Percentiles rank a stretch among this genome's conserved stretches.
These are phyloP conservation scores for Gracilinanus agilis DNA, from an alignment of 2,113 vertebrate genomes.

Conservation along the genomic window DNA sequence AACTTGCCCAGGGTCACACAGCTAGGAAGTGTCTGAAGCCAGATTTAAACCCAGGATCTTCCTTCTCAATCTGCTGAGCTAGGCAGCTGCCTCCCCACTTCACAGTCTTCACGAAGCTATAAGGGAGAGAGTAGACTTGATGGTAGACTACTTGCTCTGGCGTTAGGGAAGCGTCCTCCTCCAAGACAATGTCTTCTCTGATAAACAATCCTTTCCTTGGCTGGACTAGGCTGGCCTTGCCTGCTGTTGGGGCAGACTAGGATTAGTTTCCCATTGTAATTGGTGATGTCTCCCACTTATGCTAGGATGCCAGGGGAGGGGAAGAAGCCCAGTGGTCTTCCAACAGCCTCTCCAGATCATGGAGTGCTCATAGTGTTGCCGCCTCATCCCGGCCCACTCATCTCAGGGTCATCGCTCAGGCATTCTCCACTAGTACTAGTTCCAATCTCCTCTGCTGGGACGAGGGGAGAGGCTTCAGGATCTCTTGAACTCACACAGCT, in stretches of 20 bases:
- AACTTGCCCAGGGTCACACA: too few relatives aligned
- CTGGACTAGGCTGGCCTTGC: background rate
- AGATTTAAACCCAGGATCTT: too few relatives aligned
- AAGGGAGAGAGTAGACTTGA: background rate
- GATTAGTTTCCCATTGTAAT: background rate
- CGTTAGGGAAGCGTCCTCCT: background rate
- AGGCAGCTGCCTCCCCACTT: too few relatives aligned
- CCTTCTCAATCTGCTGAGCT: too few relatives aligned
- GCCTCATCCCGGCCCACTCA: background rate
- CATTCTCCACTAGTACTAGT: background rate
- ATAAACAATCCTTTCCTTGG: background rate
- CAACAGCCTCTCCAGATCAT: background rate
- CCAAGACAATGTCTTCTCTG: background rate
- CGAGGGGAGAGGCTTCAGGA: background rate
- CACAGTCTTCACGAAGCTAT: background rate
- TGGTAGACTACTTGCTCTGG: background rate
- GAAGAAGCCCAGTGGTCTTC: background rate
- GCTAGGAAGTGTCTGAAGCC: too few relatives aligned
- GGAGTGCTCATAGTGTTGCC: background rate
- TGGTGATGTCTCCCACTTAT: background rate
- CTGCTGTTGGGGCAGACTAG: background rate
- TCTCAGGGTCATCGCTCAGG: background rate
- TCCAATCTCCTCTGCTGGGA: background rate
- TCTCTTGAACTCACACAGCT: background rate
- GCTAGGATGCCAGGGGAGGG: background rate